Conservation (phyloP, 2,113 vertebrate genomes). For the Actenoides hombroni region DNA sequence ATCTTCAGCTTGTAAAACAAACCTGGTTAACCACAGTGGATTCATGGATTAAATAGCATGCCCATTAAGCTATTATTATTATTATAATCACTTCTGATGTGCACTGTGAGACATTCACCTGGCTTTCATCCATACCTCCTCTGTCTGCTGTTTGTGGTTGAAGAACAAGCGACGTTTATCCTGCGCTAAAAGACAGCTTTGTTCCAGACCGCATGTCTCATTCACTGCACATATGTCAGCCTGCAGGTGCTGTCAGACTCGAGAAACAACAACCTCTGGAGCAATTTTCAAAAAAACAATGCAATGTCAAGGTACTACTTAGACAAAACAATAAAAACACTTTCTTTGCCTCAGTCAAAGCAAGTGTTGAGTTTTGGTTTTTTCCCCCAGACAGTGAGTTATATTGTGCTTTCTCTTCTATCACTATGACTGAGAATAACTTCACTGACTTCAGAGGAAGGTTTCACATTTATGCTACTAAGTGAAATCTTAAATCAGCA, state of each 20-base stretch:
- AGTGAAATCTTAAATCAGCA: not conserved
- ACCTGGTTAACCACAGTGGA: not conserved
- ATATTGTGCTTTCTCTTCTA: not conserved
- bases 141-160: not conserved
- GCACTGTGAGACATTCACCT: not conserved
- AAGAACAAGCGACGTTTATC: constrained; percentile 11
- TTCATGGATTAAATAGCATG: not conserved
- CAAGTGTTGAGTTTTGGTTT: not conserved
- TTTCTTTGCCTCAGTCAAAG: not conserved
- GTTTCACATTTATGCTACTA: not conserved
- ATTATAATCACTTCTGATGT: not conserved
- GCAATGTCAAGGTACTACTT: constrained; percentile 8
- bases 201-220: constrained; percentile 43
- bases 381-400: not conserved
- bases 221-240: constrained; percentile 19
- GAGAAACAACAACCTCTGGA: constrained; percentile 33
- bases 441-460: not conserved
- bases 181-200: constrained; percentile 45
- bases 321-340: not conserved
- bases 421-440: not conserved
- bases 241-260: constrained; percentile 25
- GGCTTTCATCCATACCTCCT: constrained; percentile 5
- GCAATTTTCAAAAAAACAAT: constrained; percentile 28
- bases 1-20: not conserved
- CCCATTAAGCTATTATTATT: not conserved